A percentile compares a stretch with the other conserved stretches of the same genome.
Conservation (phyloP, 1,140 invertebrate species). For the Formica exsecta region DNA sequence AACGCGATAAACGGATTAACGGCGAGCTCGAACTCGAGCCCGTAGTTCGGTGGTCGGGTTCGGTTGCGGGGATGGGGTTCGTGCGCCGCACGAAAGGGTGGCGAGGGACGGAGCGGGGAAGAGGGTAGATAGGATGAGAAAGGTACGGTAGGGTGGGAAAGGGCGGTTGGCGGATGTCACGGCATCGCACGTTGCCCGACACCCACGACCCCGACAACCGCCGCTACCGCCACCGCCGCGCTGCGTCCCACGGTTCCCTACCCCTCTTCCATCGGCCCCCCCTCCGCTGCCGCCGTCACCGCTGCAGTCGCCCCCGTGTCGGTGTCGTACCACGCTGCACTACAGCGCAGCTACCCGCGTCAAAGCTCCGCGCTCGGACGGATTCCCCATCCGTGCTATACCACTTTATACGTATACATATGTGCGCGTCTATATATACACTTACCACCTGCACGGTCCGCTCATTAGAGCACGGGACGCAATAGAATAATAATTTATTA, state of each 20-base stretch:
- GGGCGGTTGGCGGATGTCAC: constrained; percentile 77
- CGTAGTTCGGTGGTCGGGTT: constrained; percentile 77
- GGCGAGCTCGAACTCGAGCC: constrained; percentile 82
- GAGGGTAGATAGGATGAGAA: constrained; percentile 29
- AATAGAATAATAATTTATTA: constrained; percentile 65
- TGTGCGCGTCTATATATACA: not conserved
- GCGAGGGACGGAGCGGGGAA: constrained; percentile 40
- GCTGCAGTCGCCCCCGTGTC: constrained; percentile 59
- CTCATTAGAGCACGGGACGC: constrained; percentile 44
- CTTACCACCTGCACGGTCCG: not conserved
- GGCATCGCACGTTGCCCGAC: constrained; percentile 81
- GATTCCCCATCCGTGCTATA: constrained; percentile 30
- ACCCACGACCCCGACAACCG: constrained; percentile 71
- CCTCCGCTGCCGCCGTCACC: constrained; percentile 17
- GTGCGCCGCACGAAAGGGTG: constrained; percentile 66
- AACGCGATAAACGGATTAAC: constrained; percentile 86
- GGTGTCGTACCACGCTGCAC: constrained; percentile 57
- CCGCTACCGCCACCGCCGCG: constrained; percentile 57
- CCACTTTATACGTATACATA: not conserved
- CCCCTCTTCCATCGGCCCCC: constrained; percentile 1
- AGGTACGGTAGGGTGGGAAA: constrained; percentile 43
- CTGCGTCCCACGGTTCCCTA: constrained; percentile 33
- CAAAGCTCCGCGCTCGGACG: constrained; percentile 68
- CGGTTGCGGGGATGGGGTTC: constrained; percentile 73
- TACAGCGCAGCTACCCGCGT: constrained; percentile 68